Percentiles rank a stretch among this genome's conserved stretches.
Conservation (phyloP, 2,888 invertebrate genomes). For the Stenichneumon culpator region DNA sequence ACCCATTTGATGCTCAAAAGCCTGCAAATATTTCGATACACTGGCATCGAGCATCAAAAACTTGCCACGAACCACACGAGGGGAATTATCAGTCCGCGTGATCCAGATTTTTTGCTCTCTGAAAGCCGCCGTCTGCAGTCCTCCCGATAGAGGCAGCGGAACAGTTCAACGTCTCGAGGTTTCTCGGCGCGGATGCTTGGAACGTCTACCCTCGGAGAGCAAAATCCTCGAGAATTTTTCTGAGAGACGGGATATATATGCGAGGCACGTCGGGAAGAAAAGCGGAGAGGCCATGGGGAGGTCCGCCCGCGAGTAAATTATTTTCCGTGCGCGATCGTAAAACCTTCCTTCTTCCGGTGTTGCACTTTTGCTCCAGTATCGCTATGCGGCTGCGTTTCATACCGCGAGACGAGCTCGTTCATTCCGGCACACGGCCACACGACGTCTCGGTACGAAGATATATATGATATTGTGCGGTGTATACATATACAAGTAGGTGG, state of each 20-base stretch:
- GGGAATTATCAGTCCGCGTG: not conserved
- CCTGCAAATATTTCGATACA: too few relatives aligned
- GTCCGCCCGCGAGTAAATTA: conserved; percentile 46
- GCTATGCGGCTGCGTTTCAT: conserved; percentile 15
- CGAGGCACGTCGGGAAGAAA: conserved; percentile 27
- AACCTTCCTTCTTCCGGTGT: conserved; percentile 39
- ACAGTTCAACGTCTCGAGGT: conserved; percentile 26
- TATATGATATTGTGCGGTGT: conserved; percentile 3
- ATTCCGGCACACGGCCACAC: conserved; percentile 38
- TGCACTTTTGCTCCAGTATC: conserved; percentile 52
- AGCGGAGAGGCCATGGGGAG: conserved; percentile 51
- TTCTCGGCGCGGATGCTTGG: conserved; percentile 13
- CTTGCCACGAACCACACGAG: too few relatives aligned
- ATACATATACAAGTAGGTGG: conserved; percentile 26
- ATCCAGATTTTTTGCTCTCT: conserved; percentile 22
- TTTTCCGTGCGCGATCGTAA: conserved; percentile 28
- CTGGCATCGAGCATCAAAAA: too few relatives aligned
- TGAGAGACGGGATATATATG: conserved; percentile 1
- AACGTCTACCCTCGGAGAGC: conserved; percentile 30
- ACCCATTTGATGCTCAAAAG: too few relatives aligned
- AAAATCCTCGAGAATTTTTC: conserved; percentile 28
- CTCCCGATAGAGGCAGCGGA: not conserved
- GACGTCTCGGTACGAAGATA: conserved; percentile 32
- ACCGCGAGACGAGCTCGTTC: conserved; percentile 10
- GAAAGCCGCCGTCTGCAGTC: not conserved